Evolutionary conservation across 2,888 invertebrate species (phyloP), one percentile per base, ranked within the genome.

Genomic region (Leptopilina syphax): DNA sequence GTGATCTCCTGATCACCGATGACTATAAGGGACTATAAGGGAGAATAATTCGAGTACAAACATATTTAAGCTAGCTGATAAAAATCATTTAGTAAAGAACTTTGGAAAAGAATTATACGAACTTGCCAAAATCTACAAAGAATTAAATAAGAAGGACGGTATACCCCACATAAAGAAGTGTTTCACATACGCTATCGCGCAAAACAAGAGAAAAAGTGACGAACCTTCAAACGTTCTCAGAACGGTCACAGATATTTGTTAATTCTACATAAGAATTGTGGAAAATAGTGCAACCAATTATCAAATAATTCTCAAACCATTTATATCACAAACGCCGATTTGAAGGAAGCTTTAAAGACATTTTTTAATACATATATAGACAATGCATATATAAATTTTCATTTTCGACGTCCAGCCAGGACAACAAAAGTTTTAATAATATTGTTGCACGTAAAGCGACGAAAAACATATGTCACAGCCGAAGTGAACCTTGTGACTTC

Each of bases 371-470:
- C 83, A 66, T 85, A 85, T 78, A 83, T 83, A 13, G 68, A 78
- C 24, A 85, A 84, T 67, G 82, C 84, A 47, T 6, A 47, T 6
- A 44, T 9, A 84, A 85, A 82, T 86, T 82, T 81, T 80, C 81
- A 13, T 76, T 81, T 65, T 63, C 79, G 34, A 81, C 82, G 1
- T 86, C 83, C 2, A 86, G 84, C 63, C 83, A 85, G n/a, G 27
- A 3, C 24, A 67, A 76, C n/a, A 24, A 78, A 13, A 76, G 65
- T 65, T 13, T 66, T 41, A 66, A 66, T 66, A 66, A 66, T 66
- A 66, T 66, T 34, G 13, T 66, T 24, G 66, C 66, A 41, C 66
- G 24, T 34, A 66, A 66, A 66, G 66, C 66, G 12, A 27, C 66
- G 12, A 66, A 66, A 27, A 66, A 66, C 7, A 7, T 66, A 5